Evolutionary conservation across 2,888 invertebrate species (phyloP).

Genomic region (Osmoderma eremita): DNA sequence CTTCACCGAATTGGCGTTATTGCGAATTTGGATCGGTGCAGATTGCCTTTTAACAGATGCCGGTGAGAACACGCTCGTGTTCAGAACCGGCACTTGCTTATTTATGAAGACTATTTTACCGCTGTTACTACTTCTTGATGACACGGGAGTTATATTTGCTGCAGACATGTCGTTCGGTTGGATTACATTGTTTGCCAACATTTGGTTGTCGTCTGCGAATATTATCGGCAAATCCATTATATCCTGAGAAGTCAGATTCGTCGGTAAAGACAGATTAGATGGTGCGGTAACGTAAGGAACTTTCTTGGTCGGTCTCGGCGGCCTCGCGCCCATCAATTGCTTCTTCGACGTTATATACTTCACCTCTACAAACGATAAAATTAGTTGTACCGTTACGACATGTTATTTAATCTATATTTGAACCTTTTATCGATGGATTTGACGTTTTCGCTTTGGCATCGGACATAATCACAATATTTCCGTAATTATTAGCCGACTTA

Average conservation of each 20-base stretch:
- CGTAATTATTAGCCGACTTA: constrained; percentile 45
- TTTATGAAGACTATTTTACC: constrained; percentile 52
- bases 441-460: constrained; percentile 59
- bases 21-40: constrained; percentile 44
- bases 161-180: constrained; percentile 46
- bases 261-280: constrained; percentile 56
- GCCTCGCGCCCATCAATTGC: constrained; percentile 55
- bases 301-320: constrained; percentile 51
- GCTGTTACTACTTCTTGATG: constrained; percentile 39
- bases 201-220: constrained; percentile 69
- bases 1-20: constrained; percentile 55
- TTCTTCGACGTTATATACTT: constrained; percentile 60
- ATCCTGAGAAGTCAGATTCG: constrained; percentile 67
- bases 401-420: constrained; percentile 9
- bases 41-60: constrained; percentile 45
- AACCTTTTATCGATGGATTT: constrained; percentile 47
- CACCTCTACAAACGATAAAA: constrained; percentile 49
- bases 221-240: constrained; percentile 75
- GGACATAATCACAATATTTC: constrained; percentile 59
- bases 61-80: constrained; percentile 43
- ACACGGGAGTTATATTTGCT: constrained; percentile 35
- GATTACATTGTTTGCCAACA: constrained; percentile 54
- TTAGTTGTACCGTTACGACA: not conserved
- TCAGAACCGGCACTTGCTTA: constrained; percentile 46
- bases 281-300: constrained; percentile 45